phyloP scores from a whole-genome alignment of 2,113 vertebrate genomes.

The Pelvicachromis taeniatus region DNA sequence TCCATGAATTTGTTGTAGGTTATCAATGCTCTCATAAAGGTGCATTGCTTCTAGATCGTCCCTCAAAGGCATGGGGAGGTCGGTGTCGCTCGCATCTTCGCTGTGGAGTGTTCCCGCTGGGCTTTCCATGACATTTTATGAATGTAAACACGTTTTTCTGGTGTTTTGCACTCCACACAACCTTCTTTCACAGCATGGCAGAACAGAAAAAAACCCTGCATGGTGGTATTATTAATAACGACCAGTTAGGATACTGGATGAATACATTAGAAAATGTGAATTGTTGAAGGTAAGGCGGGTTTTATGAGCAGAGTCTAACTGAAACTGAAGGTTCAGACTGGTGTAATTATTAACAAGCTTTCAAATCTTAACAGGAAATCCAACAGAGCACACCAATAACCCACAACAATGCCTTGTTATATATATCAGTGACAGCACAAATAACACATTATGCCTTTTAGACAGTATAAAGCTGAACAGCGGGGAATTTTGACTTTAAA shows the following conservation, averaged over 20 bases:
- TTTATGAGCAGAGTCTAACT: not conserved
- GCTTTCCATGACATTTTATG: constrained; percentile 33
- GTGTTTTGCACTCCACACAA: not conserved
- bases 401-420: not conserved
- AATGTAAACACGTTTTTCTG: not conserved
- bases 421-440: not conserved
- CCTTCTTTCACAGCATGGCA: not conserved
- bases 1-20: not conserved
- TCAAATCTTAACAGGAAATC: constrained; percentile 51
- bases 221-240: not conserved
- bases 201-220: not conserved
- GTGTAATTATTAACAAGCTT: constrained; percentile 65
- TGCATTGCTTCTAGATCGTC: not conserved
- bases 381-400: not conserved
- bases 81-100: not conserved
- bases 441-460: not conserved
- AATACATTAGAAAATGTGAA: not conserved
- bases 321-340: not conserved
- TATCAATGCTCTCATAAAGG: not conserved
- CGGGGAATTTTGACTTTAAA: not conserved
- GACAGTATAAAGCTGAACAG: not conserved
- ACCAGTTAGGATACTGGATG: too few species aligned
- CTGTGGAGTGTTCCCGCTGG: not conserved
- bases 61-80: not conserved
- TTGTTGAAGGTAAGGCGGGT: not conserved